A percentile compares a stretch with the other conserved stretches of the same genome.
Conservation (phyloP, 2,888 invertebrate species). For the Drosophila engyochracea region DNA sequence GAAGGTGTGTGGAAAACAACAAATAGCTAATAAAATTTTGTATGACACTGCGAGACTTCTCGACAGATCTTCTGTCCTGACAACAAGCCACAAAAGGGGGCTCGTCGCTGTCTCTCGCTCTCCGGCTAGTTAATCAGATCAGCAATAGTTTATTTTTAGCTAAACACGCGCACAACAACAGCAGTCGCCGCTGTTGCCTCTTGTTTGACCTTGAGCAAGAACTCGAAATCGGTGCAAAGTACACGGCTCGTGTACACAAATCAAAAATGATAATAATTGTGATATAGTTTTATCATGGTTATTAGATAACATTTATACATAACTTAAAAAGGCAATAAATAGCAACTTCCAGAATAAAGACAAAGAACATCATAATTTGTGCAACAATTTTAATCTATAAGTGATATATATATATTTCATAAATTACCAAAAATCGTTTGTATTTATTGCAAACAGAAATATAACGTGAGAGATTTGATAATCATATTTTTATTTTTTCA, state of each 20-base stretch:
- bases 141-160: conserved; percentile 37
- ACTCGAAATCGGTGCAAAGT: conserved; percentile 1
- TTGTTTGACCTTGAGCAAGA: conserved; percentile 36
- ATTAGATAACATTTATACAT: neutral
- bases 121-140: conserved; percentile 3
- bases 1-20: conserved; percentile 15
- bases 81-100: conserved; percentile 61
- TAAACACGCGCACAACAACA: conserved; percentile 5
- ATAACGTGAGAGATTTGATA: neutral
- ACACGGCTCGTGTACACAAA: neutral
- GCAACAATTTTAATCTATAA: neutral
- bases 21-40: conserved; percentile 24
- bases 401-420: neutral
- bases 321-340: neutral
- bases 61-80: conserved; percentile 48
- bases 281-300: neutral
- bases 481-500: neutral
- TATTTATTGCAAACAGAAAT: neutral
- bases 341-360: neutral
- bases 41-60: conserved; percentile 7
- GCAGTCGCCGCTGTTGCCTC: conserved; percentile 7
- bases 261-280: neutral
- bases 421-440: neutral
- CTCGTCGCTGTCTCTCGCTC: conserved; percentile 40
- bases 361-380: neutral